Conservation (phyloP, 2,888 invertebrate species). For the Endomychus coccineus region DNA sequence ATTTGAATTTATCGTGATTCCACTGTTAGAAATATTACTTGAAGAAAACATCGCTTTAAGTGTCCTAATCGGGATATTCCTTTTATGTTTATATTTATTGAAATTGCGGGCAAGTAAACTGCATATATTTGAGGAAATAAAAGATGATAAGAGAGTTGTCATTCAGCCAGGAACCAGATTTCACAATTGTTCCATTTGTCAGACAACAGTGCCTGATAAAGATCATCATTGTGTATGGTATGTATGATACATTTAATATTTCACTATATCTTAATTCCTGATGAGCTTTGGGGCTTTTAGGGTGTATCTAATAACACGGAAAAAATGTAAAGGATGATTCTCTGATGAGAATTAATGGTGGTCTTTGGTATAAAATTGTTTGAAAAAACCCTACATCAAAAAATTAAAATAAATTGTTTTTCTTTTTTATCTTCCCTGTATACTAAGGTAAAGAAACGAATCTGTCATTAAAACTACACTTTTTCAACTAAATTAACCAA, state of each 20-base stretch:
- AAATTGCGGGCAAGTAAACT: slow-evolving; percentile 29
- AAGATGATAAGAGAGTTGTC: slow-evolving; percentile 44
- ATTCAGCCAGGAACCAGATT: slow-evolving; percentile 59
- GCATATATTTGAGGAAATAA: slow-evolving; percentile 32
- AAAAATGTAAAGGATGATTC: no score
- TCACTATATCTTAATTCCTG: no score
- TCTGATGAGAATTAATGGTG: no score
- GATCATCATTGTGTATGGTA: slow-evolving; percentile 79
- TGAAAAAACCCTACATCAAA: no score
- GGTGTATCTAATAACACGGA: no score
- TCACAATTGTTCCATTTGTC: slow-evolving; percentile 76
- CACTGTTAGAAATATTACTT: slow-evolving; percentile 61
- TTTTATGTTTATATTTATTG: slow-evolving; percentile 43
- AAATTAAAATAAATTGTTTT: no score
- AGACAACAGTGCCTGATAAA: slow-evolving; percentile 68
- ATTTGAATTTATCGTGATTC: slow-evolving; percentile 64
- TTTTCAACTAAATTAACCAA: no score
- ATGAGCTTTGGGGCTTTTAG: no score
- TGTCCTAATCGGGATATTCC: slow-evolving; percentile 44
- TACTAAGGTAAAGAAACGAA: no score
- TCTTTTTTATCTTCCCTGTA: no score
- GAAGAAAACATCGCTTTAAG: slow-evolving; percentile 57
- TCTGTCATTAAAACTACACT: no score
- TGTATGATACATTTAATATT: slow-evolving; percentile 31
- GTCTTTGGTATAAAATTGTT: no score